phyloP scores from a whole-genome alignment of 1,140 invertebrate genomes.

The Formica selysi region DNA sequence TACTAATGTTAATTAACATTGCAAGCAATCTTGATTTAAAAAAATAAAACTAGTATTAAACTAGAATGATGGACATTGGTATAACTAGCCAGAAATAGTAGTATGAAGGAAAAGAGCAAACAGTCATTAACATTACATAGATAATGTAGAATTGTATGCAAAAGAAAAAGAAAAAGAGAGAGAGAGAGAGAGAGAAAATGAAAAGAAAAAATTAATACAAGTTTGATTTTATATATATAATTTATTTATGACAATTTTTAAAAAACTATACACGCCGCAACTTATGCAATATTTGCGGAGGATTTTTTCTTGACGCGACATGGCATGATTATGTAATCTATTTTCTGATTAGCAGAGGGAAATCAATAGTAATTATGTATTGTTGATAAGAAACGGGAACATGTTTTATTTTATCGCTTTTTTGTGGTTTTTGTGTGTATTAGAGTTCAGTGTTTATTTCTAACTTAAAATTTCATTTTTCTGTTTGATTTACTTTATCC shows the following conservation, averaged over 20 bases:
- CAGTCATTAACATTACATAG: no score
- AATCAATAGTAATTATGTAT: constrained; percentile 33
- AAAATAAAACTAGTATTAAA: not conserved
- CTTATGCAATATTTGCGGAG: constrained; percentile 10
- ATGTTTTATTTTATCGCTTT: constrained; percentile 9
- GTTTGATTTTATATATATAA: no score
- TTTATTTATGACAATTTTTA: no score
- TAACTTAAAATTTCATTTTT: not conserved
- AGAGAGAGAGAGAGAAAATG: no score
- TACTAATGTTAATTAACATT: not conserved
- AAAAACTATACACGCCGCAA: not conserved
- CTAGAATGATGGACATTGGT: no score
- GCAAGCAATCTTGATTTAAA: not conserved
- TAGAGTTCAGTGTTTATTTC: not conserved
- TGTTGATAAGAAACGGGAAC: constrained; percentile 26
- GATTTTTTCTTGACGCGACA: not conserved
- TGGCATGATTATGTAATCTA: constrained; percentile 32
- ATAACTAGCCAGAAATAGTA: no score
- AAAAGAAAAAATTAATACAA: no score
- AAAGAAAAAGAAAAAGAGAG: no score
- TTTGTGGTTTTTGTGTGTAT: not conserved
- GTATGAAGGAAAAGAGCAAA: no score
- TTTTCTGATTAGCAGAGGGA: constrained; percentile 30
- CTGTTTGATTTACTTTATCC: not conserved
- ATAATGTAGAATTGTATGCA: no score